phyloP scores from a whole-genome alignment of 2,888 invertebrate genomes.

The Morpho achilles region DNA sequence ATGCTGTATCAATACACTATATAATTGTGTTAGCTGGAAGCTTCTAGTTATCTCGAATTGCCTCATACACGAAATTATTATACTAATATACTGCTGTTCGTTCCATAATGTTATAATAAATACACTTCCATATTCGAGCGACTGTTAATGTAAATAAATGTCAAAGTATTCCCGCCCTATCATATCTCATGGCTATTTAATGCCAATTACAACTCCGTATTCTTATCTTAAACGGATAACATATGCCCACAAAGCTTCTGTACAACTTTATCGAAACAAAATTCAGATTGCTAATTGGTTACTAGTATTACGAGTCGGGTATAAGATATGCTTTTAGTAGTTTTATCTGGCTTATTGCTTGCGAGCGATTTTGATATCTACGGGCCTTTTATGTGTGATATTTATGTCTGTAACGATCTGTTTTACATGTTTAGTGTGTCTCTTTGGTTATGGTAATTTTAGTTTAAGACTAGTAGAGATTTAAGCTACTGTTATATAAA shows the following conservation, averaged over 20 bases:
- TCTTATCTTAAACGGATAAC: conserved; percentile 28
- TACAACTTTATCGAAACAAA: conserved; percentile 46
- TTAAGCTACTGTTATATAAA: too few species aligned
- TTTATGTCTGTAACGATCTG: conserved; percentile 13
- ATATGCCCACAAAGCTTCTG: conserved; percentile 28
- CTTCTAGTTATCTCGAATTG: too few species aligned
- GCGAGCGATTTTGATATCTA: conserved; percentile 22
- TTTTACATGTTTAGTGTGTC: not conserved
- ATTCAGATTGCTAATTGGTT: conserved; percentile 60
- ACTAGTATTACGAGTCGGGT: conserved; percentile 44
- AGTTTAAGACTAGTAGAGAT: too few species aligned
- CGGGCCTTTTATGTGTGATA: conserved; percentile 12
- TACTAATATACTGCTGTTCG: too few species aligned
- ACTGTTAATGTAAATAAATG: conserved; percentile 15
- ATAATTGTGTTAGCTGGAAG: too few species aligned
- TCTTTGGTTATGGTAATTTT: not conserved
- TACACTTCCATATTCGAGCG: conserved; percentile 7
- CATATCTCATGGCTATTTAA: conserved; percentile 27
- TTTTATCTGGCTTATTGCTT: conserved; percentile 38
- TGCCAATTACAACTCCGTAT: conserved; percentile 26
- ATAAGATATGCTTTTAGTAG: conserved; percentile 42
- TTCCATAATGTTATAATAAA: not conserved
- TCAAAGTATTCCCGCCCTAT: conserved; percentile 16
- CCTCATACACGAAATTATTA: too few species aligned
- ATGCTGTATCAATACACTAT: too few species aligned